Evolutionary conservation across 35 echinoderm and acorn worm genomes (phyloP).

Genomic region (Lytechinus variegatus): DNA sequence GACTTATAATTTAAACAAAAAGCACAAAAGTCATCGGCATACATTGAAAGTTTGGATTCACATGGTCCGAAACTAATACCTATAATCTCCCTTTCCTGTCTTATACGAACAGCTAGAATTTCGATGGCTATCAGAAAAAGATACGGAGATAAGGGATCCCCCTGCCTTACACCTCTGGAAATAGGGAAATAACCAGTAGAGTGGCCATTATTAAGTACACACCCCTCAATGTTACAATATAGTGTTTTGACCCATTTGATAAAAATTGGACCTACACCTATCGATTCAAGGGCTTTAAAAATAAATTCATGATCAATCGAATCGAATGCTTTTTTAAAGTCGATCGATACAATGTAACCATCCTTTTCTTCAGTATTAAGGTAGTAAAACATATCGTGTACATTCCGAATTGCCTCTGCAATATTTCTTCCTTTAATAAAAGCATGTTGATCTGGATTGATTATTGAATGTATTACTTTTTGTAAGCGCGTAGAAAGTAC

Average conservation of each 20-base stretch:
- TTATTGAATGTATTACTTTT: not conserved
- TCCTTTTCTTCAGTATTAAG: not conserved
- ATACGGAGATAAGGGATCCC: too few species aligned
- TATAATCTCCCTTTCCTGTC: too few species aligned
- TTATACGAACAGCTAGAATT: too few species aligned
- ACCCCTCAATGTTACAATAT: not conserved
- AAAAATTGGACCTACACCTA: not conserved
- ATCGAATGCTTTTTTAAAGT: not conserved
- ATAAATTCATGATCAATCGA: not conserved
- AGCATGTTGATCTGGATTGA: not conserved
- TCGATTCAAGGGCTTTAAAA: not conserved
- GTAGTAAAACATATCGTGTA: not conserved
- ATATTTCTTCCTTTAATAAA: not conserved
- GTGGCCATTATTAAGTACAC: too few species aligned
- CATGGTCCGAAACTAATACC: too few species aligned
- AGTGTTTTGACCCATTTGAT: not conserved
- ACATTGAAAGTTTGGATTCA: too few species aligned
- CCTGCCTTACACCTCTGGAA: too few species aligned
- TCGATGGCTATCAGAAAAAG: too few species aligned
- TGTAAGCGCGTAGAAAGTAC: not conserved
- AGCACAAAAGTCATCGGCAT: too few species aligned
- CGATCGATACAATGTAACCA: not conserved
- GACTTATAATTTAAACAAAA: too few species aligned
- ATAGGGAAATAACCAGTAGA: too few species aligned
- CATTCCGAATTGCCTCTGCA: not conserved